phyloP scores from a whole-genome alignment of 2,888 invertebrate genomes.

The Odontocolon sp. region DNA sequence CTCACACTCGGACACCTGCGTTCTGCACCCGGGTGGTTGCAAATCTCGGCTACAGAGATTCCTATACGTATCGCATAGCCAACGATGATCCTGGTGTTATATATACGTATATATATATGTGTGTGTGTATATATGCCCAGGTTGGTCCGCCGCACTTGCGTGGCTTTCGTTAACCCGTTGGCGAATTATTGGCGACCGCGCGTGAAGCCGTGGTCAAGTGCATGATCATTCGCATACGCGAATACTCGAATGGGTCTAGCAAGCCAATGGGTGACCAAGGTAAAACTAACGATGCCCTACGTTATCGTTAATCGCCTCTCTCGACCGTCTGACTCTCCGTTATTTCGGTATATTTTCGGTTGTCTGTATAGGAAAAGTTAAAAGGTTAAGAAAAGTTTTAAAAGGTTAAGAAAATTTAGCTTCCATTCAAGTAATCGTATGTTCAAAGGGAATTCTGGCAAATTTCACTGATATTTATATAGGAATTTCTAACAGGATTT shows the following conservation, averaged over 20 bases:
- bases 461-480: no score
- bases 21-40: not conserved
- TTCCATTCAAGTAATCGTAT: no score
- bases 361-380: no score
- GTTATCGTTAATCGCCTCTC: not conserved
- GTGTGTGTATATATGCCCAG: conserved; percentile 1
- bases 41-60: conserved; percentile 17
- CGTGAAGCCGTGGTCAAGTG: conserved; percentile 15
- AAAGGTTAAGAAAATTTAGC: no score
- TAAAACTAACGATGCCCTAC: not conserved
- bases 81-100: not conserved
- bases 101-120: not conserved
- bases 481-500: no score
- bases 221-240: conserved; percentile 22
- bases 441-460: no score
- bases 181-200: conserved; percentile 29
- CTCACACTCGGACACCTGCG: conserved; percentile 45
- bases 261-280: not conserved
- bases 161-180: conserved; percentile 38
- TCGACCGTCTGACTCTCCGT: no score
- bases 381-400: no score
- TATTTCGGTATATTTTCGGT: no score
- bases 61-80: conserved; percentile 1
- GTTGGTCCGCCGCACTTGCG: conserved; percentile 2
- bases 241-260: conserved; percentile 2